These are phyloP conservation scores for Chaetoderma sp. DNA, from an alignment of 2,888 invertebrate genomes.

Conservation along the genomic window DNA sequence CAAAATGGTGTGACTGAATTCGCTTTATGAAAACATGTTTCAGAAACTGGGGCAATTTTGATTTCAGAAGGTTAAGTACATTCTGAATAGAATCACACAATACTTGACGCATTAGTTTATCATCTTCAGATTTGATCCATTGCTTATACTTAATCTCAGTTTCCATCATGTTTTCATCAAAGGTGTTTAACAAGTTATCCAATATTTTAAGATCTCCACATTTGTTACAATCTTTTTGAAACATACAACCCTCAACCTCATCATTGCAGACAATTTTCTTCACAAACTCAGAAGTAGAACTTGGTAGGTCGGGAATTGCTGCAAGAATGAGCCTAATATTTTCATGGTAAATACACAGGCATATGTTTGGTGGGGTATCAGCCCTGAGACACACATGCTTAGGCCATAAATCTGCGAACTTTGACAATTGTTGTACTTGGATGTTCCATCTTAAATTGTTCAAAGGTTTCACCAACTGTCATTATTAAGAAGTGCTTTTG, in stretches of 20 bases:
- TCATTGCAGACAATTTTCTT: not conserved
- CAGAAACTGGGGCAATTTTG: constrained; percentile 6
- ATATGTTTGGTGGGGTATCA: constrained; percentile 13
- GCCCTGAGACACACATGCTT: constrained; percentile 9
- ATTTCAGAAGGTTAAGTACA: not conserved
- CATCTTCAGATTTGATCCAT: constrained; percentile 9
- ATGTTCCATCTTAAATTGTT: constrained; percentile 3
- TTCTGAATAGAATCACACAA: not conserved
- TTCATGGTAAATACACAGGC: constrained; percentile 20
- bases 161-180: not conserved
- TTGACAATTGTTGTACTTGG: constrained; percentile 12
- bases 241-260: not conserved
- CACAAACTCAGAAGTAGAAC: not conserved
- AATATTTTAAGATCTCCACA: too few relatives aligned
- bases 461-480: constrained; percentile 6
- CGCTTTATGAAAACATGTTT: constrained; percentile 19
- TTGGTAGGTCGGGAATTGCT: constrained; percentile 3
- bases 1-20: constrained; percentile 10
- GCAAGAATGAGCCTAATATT: constrained; percentile 16
- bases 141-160: constrained; percentile 6
- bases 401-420: constrained; percentile 19
- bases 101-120: not conserved
- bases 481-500: constrained; percentile 20
- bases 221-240: not conserved
- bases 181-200: too few relatives aligned